phyloP scores from a whole-genome alignment of 2,888 invertebrate genomes.

The Gandaritis pyraliata region DNA sequence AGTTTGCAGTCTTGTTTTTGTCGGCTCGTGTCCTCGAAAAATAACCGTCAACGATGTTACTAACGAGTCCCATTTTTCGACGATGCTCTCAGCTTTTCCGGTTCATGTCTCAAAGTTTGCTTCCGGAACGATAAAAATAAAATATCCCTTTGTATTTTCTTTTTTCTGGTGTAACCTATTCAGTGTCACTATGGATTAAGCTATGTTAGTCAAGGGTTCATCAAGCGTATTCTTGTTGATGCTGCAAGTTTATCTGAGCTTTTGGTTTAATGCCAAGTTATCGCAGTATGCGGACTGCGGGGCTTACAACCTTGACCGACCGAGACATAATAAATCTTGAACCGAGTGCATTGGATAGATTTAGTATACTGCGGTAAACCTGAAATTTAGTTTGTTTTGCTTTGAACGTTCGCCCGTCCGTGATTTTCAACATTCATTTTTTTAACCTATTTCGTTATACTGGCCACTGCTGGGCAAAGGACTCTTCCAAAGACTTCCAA shows the following conservation, averaged over 20 bases:
- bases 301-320: slow-evolving; percentile 78
- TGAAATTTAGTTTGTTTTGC: slow-evolving; percentile 5
- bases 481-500: no score
- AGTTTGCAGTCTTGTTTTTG: slow-evolving; percentile 70
- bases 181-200: slow-evolving; percentile 8
- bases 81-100: slow-evolving; percentile 44
- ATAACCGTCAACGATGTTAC: slow-evolving; percentile 73
- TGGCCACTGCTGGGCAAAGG: no score
- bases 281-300: slow-evolving; percentile 66
- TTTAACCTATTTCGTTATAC: no score
- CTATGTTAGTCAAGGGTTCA: slow-evolving; percentile 8
- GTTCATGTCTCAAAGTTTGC: slow-evolving; percentile 40
- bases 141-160: slow-evolving; percentile 14
- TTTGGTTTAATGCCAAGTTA: slow-evolving; percentile 72
- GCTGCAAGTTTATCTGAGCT: slow-evolving; percentile 47
- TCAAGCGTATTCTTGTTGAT: slow-evolving; percentile 32
- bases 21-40: slow-evolving; percentile 72
- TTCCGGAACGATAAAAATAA: slow-evolving; percentile 45
- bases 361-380: slow-evolving; percentile 39
- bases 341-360: slow-evolving; percentile 51
- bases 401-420: not conserved
- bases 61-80: slow-evolving; percentile 60
- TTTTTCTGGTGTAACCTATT: slow-evolving; percentile 9
- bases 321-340: slow-evolving; percentile 57
- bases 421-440: no score